phyloP scores from a whole-genome alignment of 1,140 invertebrate species.

The Listronotus oregonensis region DNA sequence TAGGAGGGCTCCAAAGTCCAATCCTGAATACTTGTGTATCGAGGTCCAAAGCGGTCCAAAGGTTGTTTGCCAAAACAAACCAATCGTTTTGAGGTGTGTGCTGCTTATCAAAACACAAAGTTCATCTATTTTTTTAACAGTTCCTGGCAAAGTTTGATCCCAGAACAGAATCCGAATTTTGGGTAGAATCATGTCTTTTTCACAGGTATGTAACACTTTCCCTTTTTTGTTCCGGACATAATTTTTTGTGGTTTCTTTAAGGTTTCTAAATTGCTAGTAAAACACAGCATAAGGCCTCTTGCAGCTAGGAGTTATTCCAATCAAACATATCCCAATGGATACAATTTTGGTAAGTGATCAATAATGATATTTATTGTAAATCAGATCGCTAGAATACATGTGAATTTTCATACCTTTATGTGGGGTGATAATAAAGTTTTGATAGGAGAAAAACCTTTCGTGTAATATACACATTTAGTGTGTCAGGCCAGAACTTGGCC shows the following conservation, averaged over 20 bases:
- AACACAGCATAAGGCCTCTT: constrained; percentile 12
- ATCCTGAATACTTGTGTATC: no score
- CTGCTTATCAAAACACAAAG: no score
- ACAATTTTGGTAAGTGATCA: constrained; percentile 37
- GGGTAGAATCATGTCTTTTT: constrained; percentile 15
- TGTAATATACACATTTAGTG: no score
- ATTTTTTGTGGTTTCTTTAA: constrained; percentile 1
- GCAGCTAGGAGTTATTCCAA: constrained; percentile 23
- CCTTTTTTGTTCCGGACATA: background rate
- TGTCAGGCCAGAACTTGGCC: no score
- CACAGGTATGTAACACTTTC: constrained; percentile 3
- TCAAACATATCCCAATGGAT: constrained; percentile 30
- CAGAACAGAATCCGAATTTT: background rate
- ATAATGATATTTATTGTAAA: background rate
- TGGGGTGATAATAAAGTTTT: background rate
- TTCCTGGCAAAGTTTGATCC: background rate
- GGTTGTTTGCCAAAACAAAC: no score
- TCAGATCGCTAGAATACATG: constrained; percentile 1
- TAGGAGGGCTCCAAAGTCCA: no score
- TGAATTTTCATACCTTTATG: background rate
- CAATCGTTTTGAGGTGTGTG: no score
- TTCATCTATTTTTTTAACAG: no score
- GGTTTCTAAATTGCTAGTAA: constrained; percentile 17
- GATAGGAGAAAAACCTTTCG: no score
- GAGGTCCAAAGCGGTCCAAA: no score